Percentiles rank a stretch among this genome's conserved stretches.
phyloP scores from a whole-genome alignment of 2,888 invertebrate species.

The Ormia ochracea region DNA sequence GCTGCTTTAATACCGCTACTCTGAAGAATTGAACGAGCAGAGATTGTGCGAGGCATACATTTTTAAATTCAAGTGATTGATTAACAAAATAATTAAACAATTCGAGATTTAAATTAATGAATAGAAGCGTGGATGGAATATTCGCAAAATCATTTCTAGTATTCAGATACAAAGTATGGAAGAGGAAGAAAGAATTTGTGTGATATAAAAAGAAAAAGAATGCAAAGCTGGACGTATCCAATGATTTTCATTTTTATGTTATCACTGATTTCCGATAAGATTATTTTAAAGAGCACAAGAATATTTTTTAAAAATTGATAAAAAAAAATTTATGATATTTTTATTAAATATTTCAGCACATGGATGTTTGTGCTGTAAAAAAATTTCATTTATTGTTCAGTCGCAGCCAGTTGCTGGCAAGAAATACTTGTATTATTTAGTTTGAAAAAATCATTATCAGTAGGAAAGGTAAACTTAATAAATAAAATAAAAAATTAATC shows the following conservation, averaged over 20 bases:
- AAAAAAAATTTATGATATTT: constrained; percentile 5
- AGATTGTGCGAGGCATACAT: not conserved
- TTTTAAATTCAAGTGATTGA: not conserved
- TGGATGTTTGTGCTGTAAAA: constrained; percentile 5
- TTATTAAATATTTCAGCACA: not conserved
- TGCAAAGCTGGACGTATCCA: not conserved
- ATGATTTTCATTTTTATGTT: not conserved
- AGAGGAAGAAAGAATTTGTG: not conserved
- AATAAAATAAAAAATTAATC: not conserved
- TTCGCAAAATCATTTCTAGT: not conserved
- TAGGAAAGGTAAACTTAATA: not conserved
- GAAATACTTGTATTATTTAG: not conserved
- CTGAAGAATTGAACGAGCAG: not conserved
- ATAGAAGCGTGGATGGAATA: not conserved
- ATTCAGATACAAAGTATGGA: not conserved
- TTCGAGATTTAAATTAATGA: constrained; percentile 4
- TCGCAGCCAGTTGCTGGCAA: not conserved
- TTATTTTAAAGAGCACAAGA: constrained; percentile 53
- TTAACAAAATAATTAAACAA: constrained; percentile 27
- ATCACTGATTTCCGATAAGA: constrained; percentile 56
- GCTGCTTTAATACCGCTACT: not conserved
- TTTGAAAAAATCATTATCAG: not conserved
- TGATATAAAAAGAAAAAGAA: not conserved
- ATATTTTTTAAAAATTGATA: constrained; percentile 58
- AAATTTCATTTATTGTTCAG: constrained; percentile 25